Evolutionary conservation across 1,140 invertebrate genomes (phyloP).

Genomic region (Parasteatoda tepidariorum): DNA sequence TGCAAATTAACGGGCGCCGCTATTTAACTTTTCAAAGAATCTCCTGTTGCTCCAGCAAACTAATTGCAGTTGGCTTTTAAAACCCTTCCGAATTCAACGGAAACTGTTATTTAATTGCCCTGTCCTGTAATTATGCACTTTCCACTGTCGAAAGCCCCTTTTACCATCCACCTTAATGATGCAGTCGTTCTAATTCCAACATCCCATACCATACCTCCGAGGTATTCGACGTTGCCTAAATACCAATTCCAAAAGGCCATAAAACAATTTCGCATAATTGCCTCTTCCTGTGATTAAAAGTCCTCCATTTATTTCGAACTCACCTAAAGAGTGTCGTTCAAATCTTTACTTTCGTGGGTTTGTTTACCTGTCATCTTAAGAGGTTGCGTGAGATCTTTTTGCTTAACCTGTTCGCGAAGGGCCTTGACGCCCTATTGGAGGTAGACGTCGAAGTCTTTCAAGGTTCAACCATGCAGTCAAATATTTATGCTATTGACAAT

Average conservation of each 20-base stretch:
- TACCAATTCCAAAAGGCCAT: not conserved
- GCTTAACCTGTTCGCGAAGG: not conserved
- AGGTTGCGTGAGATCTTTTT: not conserved
- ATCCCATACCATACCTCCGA: not conserved
- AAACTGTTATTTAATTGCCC: too few species aligned
- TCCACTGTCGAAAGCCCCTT: too few species aligned
- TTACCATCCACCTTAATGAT: too few species aligned
- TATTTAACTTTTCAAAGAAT: not conserved
- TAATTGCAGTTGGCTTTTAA: too few species aligned
- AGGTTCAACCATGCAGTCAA: not conserved
- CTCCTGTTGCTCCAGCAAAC: not conserved
- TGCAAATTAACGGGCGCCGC: not conserved
- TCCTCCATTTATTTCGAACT: not conserved
- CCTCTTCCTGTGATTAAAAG: not conserved
- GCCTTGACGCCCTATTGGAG: not conserved
- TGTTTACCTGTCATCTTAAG: not conserved
- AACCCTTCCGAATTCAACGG: too few species aligned
- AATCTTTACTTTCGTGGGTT: not conserved
- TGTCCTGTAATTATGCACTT: too few species aligned
- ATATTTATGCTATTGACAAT: not conserved
- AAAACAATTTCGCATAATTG: not conserved
- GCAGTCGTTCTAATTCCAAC: not conserved
- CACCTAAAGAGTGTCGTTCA: not conserved
- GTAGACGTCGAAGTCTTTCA: not conserved
- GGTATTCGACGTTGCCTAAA: not conserved